Base-by-base conservation (phyloP, 1,140 invertebrate species). In the Rhopalosiphum maidis region DNA sequence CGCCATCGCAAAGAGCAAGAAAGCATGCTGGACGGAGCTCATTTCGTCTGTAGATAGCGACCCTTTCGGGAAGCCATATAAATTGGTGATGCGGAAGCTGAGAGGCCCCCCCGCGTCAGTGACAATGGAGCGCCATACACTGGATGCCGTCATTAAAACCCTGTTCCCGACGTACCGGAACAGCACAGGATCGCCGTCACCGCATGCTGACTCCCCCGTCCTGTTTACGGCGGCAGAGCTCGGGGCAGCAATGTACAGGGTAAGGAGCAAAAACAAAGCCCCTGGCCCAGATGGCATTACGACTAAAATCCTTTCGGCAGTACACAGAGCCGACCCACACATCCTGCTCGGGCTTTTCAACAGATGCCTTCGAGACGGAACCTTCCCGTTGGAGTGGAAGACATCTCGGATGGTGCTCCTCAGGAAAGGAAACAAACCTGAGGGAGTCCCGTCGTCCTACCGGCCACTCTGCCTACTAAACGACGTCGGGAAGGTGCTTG, bases 401-500 rank as follows among this genome's bases (percentile, higher is more conserved):
- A 1, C 21, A 6, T 93, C 91, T 8, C 93, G 83, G 18, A 82
- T 83, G 23, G 87, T 91, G 35, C 82, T 94, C 46, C 54, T 94
- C 9, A 90, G 92, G 41, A 94, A 94, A 89, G 41, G 90, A 35
- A 90, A 94, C 90, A 94, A 94, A 88, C 54, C 93, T 3, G 37
- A 35, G 6, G 92, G 93, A 0, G 68, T 85, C 1, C 43, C 94
- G 1, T 83, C 86, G 21, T 94, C 94, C 18, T 94, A 94, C 83
- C 94, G 94, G 51, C 94, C 94, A 25, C 91, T 95, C 4, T 94
- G 94, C 55, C 93, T 95, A 41, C 88, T 94, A 5, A 89, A 94
- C 87, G 85, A 41, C 22, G 25, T 94, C 0, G 93, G 94, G 2
- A 94, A 95, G 90, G 48, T 94, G 4, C 46, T 0, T 7, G 3